Evolutionary conservation across 2,113 vertebrate species (phyloP).

Genomic region (Carettochelys insculpta): DNA sequence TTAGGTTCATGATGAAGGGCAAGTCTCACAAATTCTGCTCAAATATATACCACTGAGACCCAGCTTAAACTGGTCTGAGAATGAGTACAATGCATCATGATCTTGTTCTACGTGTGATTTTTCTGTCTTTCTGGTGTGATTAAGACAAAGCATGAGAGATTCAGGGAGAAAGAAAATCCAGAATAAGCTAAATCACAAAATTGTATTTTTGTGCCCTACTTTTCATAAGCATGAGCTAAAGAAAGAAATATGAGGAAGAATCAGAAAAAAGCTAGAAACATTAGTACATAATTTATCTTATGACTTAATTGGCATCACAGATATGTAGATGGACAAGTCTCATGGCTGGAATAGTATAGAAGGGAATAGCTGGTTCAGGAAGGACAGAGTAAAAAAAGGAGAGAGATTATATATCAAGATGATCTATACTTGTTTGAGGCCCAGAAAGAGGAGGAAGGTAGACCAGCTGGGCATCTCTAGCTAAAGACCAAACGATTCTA

Average conservation of each 20-base stretch:
- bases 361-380: too few relatives aligned
- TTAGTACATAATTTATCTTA: background rate
- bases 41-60: background rate
- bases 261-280: background rate
- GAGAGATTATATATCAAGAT: too few relatives aligned
- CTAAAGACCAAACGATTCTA: too few relatives aligned
- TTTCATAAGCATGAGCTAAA: background rate
- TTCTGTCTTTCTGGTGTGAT: background rate
- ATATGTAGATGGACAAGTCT: too few relatives aligned
- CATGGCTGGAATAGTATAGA: too few relatives aligned
- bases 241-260: background rate
- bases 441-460: too few relatives aligned
- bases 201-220: background rate
- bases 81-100: background rate
- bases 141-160: background rate
- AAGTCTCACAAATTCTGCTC: background rate
- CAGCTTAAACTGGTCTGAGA: background rate
- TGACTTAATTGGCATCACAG: too few relatives aligned
- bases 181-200: background rate
- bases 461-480: too few relatives aligned
- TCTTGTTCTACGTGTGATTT: conserved; percentile 10
- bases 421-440: too few relatives aligned
- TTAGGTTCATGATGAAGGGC: background rate
- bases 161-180: conserved; percentile 1
- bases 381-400: too few relatives aligned